Evolutionary conservation across 2,797 vertebrate genomes (phyloP), one percentile per base, ranked within the genome.

Genomic region (Cottoperca gobio): DNA sequence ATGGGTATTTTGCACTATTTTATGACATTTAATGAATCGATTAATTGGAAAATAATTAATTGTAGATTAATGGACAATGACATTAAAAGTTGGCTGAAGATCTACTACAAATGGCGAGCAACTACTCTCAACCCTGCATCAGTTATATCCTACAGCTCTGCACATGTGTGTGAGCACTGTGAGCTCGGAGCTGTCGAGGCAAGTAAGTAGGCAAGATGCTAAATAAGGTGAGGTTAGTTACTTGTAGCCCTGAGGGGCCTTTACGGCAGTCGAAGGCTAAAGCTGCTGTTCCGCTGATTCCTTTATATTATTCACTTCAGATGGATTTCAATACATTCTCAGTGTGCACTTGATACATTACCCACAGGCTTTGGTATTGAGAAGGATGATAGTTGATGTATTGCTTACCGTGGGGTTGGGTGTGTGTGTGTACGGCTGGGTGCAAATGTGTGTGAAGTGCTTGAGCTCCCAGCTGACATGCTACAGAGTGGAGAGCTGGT

Each of bases 401-500:
- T 72, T 69, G 75, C 78, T 78, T 68, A 55, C 70, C 2, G 9
- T 54, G 39, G 42, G 58, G 24, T 13, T 55, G 71, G 21, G 49
- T 68, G 61, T 64, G 57, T 55, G 54, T 28, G 37, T 73, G 63
- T 42, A 28, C 16, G 45, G 42, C 43, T 61, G 76, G 42, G 63
- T 63, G 73, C 23, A 66, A 49, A 52, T 58, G 63, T 76, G 70
- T 65, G 79, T 69, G 85, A 58, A 65, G 74, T 63, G 71, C 39
- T 73, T 65, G 57, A 76, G 75, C 83, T 89, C 73, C 57, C 75
- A 86, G 79, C 83, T 86, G 86, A 90, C 77, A 65, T 62, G 77
- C 78, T 69, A 62, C 68, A 69, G 83, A 85, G 83, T 46, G 67
- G 59, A 63, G 83, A 91, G 90, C 90, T 74, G 91, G 94, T 93